Percentiles rank a stretch among this genome's conserved stretches.
These are phyloP conservation scores for Lytechinus variegatus DNA, from an alignment of 35 echinoderm and acorn worm genomes.

Conservation along the genomic window DNA sequence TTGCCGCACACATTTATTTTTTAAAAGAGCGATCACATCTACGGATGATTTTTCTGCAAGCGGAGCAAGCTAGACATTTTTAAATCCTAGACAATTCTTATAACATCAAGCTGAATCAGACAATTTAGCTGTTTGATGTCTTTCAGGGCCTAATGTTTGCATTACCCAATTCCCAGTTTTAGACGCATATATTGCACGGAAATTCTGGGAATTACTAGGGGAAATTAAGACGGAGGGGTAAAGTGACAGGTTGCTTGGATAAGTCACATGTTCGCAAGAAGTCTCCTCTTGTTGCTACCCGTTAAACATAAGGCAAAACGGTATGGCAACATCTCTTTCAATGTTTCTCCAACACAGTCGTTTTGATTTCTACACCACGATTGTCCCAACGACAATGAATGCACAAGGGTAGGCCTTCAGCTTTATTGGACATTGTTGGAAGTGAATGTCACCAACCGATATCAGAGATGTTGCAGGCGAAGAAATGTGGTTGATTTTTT, in stretches of 20 bases:
- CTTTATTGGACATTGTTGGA: neutral
- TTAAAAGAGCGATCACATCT: no score
- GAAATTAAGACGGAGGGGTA: conserved; percentile 31
- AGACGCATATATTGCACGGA: neutral
- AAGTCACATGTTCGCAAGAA: neutral
- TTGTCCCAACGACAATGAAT: neutral
- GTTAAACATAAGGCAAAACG: neutral
- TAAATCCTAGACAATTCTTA: neutral
- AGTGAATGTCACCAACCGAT: neutral
- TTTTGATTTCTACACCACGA: neutral
- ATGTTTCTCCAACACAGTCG: neutral
- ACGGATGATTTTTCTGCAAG: neutral
- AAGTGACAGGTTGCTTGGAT: neutral
- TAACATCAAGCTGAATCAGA: neutral
- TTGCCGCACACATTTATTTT: no score
- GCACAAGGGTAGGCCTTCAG: neutral
- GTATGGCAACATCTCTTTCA: no score
- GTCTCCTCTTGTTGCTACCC: neutral
- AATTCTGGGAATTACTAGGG: neutral
- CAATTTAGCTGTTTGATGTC: neutral
- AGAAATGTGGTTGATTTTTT: neutral
- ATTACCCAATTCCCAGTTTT: neutral
- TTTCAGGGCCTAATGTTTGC: neutral
- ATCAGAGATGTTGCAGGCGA: neutral
- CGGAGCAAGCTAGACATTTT: neutral